Evolutionary conservation across 2,113 vertebrate genomes (phyloP).

Genomic region (Alectura lathami): DNA sequence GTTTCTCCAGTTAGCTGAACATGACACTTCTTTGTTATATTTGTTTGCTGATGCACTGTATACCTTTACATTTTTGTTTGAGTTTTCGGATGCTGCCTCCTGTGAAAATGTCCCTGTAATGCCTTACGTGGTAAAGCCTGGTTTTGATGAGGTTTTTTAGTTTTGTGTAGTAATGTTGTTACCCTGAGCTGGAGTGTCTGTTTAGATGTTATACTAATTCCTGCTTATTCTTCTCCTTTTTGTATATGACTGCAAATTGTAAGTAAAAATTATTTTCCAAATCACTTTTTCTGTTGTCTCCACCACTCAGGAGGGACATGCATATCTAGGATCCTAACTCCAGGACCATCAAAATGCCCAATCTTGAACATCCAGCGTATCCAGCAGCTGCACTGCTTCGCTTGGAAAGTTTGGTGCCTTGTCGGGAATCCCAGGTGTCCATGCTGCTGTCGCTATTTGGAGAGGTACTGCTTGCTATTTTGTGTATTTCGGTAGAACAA

Average conservation of each 20-base stretch:
- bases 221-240: not conserved
- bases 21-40: not conserved
- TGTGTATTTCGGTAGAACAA: not conserved
- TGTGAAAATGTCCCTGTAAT: not conserved
- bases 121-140: not conserved
- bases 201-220: not conserved
- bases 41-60: not conserved
- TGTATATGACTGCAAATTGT: not conserved
- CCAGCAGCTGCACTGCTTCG: constrained; percentile 73
- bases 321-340: not conserved
- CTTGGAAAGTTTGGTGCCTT: constrained; percentile 80
- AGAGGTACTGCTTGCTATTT: constrained; percentile 76
- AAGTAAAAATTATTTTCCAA: constrained; percentile 17
- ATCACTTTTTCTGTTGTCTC: not conserved
- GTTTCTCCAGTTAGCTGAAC: not conserved
- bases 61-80: not conserved
- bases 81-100: not conserved
- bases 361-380: constrained; percentile 74
- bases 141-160: not conserved
- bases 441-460: constrained; percentile 87
- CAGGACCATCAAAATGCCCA: constrained; percentile 67
- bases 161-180: rapidly evolving
- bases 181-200: not conserved
- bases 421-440: constrained; percentile 85
- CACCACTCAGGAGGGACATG: not conserved